phyloP scores from a whole-genome alignment of 2,888 invertebrate genomes.

The Mantis religiosa region DNA sequence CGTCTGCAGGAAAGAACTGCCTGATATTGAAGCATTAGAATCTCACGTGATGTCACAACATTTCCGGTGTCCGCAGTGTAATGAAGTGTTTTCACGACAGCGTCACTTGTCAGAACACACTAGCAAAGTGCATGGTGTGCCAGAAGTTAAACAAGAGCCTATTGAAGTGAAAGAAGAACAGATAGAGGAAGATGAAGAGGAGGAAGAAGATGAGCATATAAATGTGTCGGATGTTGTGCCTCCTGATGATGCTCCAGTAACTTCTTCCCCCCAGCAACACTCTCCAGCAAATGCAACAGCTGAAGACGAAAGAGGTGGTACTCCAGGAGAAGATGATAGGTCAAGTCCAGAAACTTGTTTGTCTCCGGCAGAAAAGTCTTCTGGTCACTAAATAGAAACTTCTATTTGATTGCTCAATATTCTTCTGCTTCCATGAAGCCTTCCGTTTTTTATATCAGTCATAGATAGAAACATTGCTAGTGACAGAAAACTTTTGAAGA shows the following conservation, averaged over 20 bases:
- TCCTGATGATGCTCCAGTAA: not conserved
- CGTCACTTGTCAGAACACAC: constrained; percentile 36
- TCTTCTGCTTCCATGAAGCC: not conserved
- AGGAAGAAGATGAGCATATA: constrained; percentile 21
- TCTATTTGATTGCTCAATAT: not conserved
- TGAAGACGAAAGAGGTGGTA: not conserved
- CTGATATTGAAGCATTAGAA: constrained; percentile 40
- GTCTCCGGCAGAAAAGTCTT: not conserved
- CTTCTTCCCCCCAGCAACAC: not conserved
- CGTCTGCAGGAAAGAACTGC: constrained; percentile 39
- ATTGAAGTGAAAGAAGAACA: not conserved
- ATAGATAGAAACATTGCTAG: not conserved
- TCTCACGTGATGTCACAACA: constrained; percentile 39
- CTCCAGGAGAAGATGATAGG: not conserved
- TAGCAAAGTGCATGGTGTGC: constrained; percentile 17
- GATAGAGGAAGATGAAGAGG: not conserved
- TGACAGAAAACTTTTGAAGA: not conserved
- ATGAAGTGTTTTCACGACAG: constrained; percentile 33
- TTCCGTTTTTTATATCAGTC: not conserved
- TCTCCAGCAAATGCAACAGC: not conserved
- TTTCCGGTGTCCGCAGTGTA: constrained; percentile 29
- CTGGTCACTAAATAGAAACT: not conserved
- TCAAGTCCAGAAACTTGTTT: not conserved
- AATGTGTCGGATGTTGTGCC: constrained; percentile 7
- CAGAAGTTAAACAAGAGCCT: constrained; percentile 22